Base-by-base conservation (phyloP, 2,888 invertebrate genomes). In the Andrena bucephala region DNA sequence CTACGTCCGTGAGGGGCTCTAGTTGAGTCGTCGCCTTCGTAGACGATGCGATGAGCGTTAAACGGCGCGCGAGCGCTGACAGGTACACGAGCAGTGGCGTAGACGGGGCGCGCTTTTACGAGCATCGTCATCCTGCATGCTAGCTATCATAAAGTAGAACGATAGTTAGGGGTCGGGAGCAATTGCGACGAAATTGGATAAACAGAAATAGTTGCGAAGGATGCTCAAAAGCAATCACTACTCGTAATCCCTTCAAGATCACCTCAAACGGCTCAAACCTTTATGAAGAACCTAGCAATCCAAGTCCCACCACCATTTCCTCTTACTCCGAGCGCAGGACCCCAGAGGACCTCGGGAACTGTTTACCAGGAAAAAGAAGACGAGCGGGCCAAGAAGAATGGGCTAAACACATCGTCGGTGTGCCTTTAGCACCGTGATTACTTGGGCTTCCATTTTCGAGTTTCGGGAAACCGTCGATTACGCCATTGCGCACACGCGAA, bases 21-120 rank as follows among this genome's bases (percentile, higher is more conserved):
- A 90, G 91, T 92, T 91, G 90, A 92, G 92, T 91, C 90, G 92
- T 88, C 75, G 81, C 77, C 54, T 66, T 57, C 66, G 78, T 76
- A 84, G 81, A 82, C 82, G 89, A 89, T 82, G 81, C 82, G 84
- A 63, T 79, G 78, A 89, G 81, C 89, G 89, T 83, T 86, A 85
- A 90, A 89, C 90, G 88, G 81, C 74, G 74, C 83, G 81, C 86
- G 81, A 86, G 79, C 81, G 86, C 69, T 85, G 89, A 85, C 85
- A 86, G 88, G 79, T 87, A 83, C 65, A 72, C 74, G 77, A 8
- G 8, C 86, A 87, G 42, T 77, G 81, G 83, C 87, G 87, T 85
- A 78, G 71, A 73, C 27, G 6, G 16, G 3, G 13, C 24, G 5
- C 13, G 13, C 31, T 13, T 13, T 0, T 1, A 10, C n/a, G 20